phyloP scores from a whole-genome alignment of 2,797 vertebrate species.

The Sciurus vulgaris region DNA sequence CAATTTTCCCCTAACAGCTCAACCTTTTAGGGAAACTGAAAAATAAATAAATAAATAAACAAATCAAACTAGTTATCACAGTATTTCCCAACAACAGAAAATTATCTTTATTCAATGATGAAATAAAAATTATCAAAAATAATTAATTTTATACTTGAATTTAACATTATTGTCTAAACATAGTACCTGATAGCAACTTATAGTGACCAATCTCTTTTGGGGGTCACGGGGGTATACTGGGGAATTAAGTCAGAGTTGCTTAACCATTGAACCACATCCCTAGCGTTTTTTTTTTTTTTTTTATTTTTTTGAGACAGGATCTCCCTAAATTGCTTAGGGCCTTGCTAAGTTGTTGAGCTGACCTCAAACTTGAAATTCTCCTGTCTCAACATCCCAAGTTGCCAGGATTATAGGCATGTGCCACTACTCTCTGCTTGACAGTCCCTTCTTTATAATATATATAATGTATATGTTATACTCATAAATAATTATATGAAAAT shows the following conservation, averaged over 20 bases:
- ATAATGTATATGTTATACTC: constrained; percentile 15
- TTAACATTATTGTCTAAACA: constrained; percentile 54
- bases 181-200: background rate
- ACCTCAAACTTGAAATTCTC: too few species aligned
- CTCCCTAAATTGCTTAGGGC: too few species aligned
- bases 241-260: too few species aligned
- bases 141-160: constrained; percentile 27
- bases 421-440: too few species aligned
- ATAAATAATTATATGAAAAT: constrained; percentile 62
- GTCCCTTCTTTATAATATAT: constrained; percentile 24
- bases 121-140: constrained; percentile 50
- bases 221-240: too few species aligned
- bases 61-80: constrained; percentile 11
- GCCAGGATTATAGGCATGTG: too few species aligned
- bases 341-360: too few species aligned
- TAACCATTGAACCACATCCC: too few species aligned
- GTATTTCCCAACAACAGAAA: background rate
- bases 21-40: constrained; percentile 42
- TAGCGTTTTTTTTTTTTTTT: too few species aligned
- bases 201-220: background rate
- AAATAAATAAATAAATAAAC: background rate
- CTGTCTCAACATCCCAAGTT: too few species aligned
- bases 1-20: background rate
- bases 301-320: too few species aligned
- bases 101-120: constrained; percentile 43